Conservation (phyloP, 2,113 vertebrate genomes). For the Limnothrissa miodon region DNA sequence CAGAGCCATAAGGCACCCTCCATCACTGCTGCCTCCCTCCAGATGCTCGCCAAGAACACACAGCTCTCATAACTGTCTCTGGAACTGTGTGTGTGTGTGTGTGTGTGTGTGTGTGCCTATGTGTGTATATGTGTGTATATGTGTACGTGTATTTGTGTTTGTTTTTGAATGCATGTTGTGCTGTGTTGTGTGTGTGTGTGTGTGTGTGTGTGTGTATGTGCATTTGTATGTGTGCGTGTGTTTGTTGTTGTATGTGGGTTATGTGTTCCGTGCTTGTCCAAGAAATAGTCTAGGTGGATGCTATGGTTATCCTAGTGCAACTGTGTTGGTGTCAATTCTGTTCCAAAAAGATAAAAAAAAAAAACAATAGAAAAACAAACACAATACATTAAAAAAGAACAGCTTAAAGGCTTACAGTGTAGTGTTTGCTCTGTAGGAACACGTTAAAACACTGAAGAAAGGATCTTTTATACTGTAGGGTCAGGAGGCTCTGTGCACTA, state of each 20-base stretch:
- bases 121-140: neutral
- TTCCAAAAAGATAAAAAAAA: no score
- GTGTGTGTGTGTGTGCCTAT: neutral
- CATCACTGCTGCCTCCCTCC: slow-evolving; percentile 53
- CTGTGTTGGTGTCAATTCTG: no score
- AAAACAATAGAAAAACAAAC: no score
- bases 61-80: neutral
- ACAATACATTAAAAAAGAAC: no score
- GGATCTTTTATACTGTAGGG: no score
- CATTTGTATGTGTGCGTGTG: neutral
- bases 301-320: no score
- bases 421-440: no score
- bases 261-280: no score
- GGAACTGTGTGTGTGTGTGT: neutral
- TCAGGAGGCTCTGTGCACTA: no score
- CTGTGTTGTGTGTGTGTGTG: neutral
- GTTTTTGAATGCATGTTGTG: neutral
- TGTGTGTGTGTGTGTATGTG: neutral
- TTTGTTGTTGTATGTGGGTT: neutral
- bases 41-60: slow-evolving; percentile 1
- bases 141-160: neutral
- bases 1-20: slow-evolving; percentile 47
- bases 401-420: no score
- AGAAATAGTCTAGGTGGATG: no score
- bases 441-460: no score